Evolutionary conservation across 53 echinoderm and acorn worm species (phyloP), one percentile per base, ranked within the genome.

Genomic region (Henricia sp.): DNA sequence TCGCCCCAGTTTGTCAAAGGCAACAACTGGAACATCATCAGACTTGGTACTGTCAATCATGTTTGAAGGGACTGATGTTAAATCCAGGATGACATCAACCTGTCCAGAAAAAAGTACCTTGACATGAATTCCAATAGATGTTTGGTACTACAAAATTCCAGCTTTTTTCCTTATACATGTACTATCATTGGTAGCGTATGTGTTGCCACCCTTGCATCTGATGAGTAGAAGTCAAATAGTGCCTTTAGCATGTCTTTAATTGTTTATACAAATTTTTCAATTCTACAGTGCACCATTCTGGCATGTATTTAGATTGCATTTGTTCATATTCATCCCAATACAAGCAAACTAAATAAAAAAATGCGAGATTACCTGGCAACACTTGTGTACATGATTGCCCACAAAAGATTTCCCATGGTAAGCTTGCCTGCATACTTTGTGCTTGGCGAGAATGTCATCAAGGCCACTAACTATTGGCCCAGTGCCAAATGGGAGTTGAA

Each of bases 361-460:
- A n/a, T n/a, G n/a, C n/a, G n/a, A n/a, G 28, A 38, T 68, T 29
- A 50, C 50, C 70, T 50, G 46, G 32, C 70, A 70, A 32, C 70
- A 70, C 33, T 70, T 70, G 30, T 70, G 70, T 0, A 70, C 70
- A 43, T 70, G 70, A 30, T 44, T 70, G 25, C 70, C 70, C 48
- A 70, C 70, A 13, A 70, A 70, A 19, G 46, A 21, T 11, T 70
- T 70, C 1, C 70, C 70, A 30, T 70, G 50, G 30, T 50, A 50
- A 16, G 70, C 70, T 12, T 70, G 70, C 16, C 70, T 24, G 33
- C 70, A 70, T 0, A 70, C 70, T 14, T 48, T 70, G 68, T 68
- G 68, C 24, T 56, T 41, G 42, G 24, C 41, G 2, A 68, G 42
- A 37, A 37, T 41, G 0, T 16, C 20, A 41, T 68, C 68, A 1